These are phyloP conservation scores for Australoheros scitulus DNA, from an alignment of 2,113 vertebrate genomes.

Conservation along the genomic window DNA sequence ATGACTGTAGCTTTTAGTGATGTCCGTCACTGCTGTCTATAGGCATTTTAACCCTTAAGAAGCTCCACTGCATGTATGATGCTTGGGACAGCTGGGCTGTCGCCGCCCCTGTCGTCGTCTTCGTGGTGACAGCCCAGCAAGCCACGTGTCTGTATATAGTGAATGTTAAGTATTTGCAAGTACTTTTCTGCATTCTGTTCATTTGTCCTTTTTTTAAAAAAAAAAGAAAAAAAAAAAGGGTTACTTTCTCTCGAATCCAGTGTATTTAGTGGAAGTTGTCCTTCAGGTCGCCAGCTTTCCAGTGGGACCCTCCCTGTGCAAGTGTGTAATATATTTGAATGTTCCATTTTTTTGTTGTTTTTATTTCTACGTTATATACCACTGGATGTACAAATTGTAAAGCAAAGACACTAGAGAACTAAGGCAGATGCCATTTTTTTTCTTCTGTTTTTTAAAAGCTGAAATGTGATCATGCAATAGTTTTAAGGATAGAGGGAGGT, in stretches of 20 bases:
- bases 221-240: neutral
- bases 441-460: slow-evolving; percentile 65
- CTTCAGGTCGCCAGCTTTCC: slow-evolving; percentile 70
- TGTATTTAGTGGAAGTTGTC: slow-evolving; percentile 80
- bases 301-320: slow-evolving; percentile 62
- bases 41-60: slow-evolving; percentile 82
- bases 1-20: slow-evolving; percentile 85
- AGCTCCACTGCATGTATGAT: slow-evolving; percentile 92
- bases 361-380: slow-evolving; percentile 60
- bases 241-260: slow-evolving; percentile 63
- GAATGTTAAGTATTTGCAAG: slow-evolving; percentile 93
- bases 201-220: slow-evolving; percentile 20
- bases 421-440: slow-evolving; percentile 54
- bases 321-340: slow-evolving; percentile 82
- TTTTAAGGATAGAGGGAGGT: slow-evolving; percentile 58
- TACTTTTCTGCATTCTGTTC: slow-evolving; percentile 77
- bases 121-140: slow-evolving; percentile 82
- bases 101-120: slow-evolving; percentile 63
- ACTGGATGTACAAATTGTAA: slow-evolving; percentile 83
- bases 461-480: slow-evolving; percentile 72
- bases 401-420: slow-evolving; percentile 75
- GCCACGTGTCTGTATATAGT: slow-evolving; percentile 91
- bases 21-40: slow-evolving; percentile 91
- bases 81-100: slow-evolving; percentile 86
- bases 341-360: slow-evolving; percentile 80